These are phyloP conservation scores for Centroberyx gerrardi DNA, from an alignment of 2,797 vertebrate species.

Conservation along the genomic window DNA sequence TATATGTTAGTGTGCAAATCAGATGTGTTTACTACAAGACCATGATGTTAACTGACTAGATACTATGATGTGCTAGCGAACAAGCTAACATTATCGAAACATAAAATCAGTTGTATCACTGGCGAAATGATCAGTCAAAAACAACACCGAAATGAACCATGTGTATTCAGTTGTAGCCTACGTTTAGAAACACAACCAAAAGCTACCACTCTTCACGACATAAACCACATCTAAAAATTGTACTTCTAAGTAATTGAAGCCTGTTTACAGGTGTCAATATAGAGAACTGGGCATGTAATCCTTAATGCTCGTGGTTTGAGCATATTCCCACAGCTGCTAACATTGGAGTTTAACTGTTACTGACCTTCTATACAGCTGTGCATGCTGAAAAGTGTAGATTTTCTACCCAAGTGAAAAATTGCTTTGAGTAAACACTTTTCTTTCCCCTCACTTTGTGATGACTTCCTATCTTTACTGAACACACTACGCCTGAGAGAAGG, in stretches of 20 bases:
- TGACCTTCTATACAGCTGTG: slow-evolving; percentile 31
- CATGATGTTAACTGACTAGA: too few relatives aligned
- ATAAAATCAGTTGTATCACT: too few relatives aligned
- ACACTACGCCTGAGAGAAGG: background rate
- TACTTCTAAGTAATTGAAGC: too few relatives aligned
- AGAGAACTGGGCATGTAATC: slow-evolving; percentile 5
- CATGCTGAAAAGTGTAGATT: background rate
- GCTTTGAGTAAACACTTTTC: slow-evolving; percentile 23
- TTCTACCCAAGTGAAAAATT: slow-evolving; percentile 8
- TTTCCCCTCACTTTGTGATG: slow-evolving; percentile 3
- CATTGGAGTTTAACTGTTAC: slow-evolving; percentile 13
- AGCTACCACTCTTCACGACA: too few relatives aligned
- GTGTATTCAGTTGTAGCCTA: too few relatives aligned
- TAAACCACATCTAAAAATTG: slow-evolving; percentile 16
- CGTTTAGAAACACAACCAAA: too few relatives aligned
- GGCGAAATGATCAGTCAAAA: too few relatives aligned
- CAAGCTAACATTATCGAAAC: too few relatives aligned
- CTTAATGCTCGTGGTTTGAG: slow-evolving; percentile 16
- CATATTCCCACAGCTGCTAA: slow-evolving; percentile 32
- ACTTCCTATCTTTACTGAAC: background rate
- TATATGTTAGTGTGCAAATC: too few relatives aligned
- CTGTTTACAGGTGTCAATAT: background rate
- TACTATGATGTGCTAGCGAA: too few relatives aligned
- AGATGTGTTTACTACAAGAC: too few relatives aligned
- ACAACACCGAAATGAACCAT: too few relatives aligned